These are phyloP conservation scores for Dipodomys spectabilis DNA, from an alignment of 2,113 vertebrate species.

Conservation along the genomic window DNA sequence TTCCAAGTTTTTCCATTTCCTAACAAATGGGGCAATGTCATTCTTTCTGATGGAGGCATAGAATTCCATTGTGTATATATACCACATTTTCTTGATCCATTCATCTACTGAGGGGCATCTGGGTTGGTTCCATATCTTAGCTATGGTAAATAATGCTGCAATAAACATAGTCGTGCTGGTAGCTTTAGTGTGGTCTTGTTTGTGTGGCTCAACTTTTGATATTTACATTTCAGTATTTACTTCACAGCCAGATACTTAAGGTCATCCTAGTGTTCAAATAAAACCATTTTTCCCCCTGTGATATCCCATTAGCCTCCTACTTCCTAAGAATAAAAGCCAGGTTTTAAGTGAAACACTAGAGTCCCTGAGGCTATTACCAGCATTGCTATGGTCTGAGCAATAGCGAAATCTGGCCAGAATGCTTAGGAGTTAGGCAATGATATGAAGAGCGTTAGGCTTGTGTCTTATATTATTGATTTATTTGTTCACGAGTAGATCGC, in stretches of 20 bases:
- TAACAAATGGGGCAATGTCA: no score
- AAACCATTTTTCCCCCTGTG: neutral
- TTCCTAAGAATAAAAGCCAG: constrained; percentile 12
- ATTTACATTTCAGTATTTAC: neutral
- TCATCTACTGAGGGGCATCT: no score
- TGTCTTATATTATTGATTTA: constrained; percentile 31
- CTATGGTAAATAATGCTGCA: no score
- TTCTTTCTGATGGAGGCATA: no score
- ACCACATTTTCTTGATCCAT: no score
- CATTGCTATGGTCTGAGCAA: neutral
- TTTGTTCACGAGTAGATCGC: constrained; percentile 17
- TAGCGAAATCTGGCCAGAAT: neutral
- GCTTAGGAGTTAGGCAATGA: neutral
- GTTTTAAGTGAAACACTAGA: neutral
- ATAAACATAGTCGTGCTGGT: no score
- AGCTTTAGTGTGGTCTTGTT: neutral
- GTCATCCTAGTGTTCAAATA: constrained; percentile 2
- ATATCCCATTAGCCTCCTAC: constrained; percentile 18
- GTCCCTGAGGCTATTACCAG: neutral
- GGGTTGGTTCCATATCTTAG: no score
- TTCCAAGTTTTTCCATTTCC: no score
- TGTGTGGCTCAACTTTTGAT: neutral
- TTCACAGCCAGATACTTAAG: constrained; percentile 18
- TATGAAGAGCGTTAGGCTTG: constrained; percentile 26
- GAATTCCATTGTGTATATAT: no score